A percentile compares a stretch with the other conserved stretches of the same genome.
Evolutionary conservation across 2,888 invertebrate genomes (phyloP).

Genomic region (Cyclophora punctaria): DNA sequence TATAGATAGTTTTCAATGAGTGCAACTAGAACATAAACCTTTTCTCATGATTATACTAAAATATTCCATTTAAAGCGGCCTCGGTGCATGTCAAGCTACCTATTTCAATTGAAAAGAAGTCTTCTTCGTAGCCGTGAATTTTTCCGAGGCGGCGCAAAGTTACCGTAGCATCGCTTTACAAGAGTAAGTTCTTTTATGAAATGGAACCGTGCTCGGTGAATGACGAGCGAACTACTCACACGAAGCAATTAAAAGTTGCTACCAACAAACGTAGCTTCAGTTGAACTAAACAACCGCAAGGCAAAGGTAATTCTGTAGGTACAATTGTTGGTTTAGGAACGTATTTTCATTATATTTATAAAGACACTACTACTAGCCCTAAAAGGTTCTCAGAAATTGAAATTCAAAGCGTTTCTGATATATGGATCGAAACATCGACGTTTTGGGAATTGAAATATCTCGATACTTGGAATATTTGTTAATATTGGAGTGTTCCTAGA

Average conservation of each 20-base stretch:
- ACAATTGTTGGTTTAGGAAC: too few relatives aligned
- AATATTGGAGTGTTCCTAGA: too few relatives aligned
- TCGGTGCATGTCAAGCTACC: conserved; percentile 22
- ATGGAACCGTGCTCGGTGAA: conserved; percentile 28
- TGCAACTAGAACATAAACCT: neutral
- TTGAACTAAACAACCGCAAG: conserved; percentile 13
- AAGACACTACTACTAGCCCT: too few relatives aligned
- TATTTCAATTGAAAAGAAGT: conserved; percentile 33
- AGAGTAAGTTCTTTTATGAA: conserved; percentile 41
- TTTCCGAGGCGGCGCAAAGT: conserved; percentile 37
- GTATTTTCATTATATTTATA: too few relatives aligned
- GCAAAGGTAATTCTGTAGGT: neutral
- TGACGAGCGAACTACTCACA: conserved; percentile 29
- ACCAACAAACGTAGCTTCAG: conserved; percentile 21
- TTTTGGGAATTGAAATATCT: too few relatives aligned
- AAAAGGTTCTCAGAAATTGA: too few relatives aligned
- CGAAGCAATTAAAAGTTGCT: conserved; percentile 52
- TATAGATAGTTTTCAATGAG: neutral
- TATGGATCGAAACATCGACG: too few relatives aligned
- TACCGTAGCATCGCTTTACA: conserved; percentile 32
- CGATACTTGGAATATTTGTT: too few relatives aligned
- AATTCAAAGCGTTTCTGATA: too few relatives aligned
- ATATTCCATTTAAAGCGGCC: conserved; percentile 25
- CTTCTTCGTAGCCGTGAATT: conserved; percentile 22
- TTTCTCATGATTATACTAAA: conserved; percentile 15